A percentile compares a stretch with the other conserved stretches of the same genome.
Evolutionary conservation across 2,797 vertebrate species (phyloP).

Genomic region (Propithecus deckenii): DNA sequence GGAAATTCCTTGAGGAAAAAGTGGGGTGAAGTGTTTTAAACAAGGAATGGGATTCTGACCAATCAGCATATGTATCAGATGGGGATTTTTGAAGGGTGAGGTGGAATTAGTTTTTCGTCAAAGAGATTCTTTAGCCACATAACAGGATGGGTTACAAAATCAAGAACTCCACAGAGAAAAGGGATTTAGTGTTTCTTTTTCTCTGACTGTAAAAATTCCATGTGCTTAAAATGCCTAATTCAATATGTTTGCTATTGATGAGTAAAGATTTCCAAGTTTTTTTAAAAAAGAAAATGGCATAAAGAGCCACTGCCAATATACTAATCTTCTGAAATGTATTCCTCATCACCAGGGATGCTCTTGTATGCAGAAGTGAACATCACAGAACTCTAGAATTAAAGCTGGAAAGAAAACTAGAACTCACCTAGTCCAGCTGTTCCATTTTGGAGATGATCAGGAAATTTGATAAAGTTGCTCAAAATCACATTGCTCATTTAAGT

Average conservation of each 20-base stretch:
- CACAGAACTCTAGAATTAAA: neutral
- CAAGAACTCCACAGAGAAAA: neutral
- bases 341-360: neutral
- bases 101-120: neutral
- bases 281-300: neutral
- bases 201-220: neutral
- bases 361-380: neutral
- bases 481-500: neutral
- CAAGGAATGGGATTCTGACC: neutral
- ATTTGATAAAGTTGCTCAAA: neutral
- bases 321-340: neutral
- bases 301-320: neutral
- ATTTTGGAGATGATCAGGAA: neutral
- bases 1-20: neutral
- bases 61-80: neutral
- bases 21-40: neutral
- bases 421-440: neutral
- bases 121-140: neutral
- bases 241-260: neutral
- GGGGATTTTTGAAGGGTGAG: neutral
- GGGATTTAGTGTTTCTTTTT: neutral
- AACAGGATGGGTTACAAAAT: neutral
- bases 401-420: neutral
- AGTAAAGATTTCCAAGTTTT: neutral
- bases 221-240: conserved; percentile 4